Evolutionary conservation across 2,797 vertebrate genomes (phyloP).

Genomic region (Thripadectes ignobilis): DNA sequence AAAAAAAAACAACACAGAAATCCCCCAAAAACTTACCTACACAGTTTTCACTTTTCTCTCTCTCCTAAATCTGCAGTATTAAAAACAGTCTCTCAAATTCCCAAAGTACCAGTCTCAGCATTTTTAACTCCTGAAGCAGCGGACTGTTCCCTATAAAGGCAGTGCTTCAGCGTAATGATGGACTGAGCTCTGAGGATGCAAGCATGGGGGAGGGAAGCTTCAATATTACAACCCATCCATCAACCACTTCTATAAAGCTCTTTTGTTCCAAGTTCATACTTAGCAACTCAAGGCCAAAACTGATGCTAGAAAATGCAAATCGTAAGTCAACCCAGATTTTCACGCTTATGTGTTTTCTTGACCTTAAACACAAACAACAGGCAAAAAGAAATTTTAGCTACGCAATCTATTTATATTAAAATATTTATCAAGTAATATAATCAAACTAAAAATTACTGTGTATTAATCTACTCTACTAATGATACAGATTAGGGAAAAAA

Average conservation of each 20-base stretch:
- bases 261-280: slow-evolving; percentile 48
- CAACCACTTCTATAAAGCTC: slow-evolving; percentile 30
- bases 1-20: neutral
- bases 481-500: neutral
- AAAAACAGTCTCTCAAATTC: neutral
- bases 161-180: neutral
- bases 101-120: neutral
- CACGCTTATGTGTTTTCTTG: neutral
- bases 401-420: neutral
- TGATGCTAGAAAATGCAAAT: slow-evolving; percentile 35
- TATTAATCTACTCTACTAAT: neutral
- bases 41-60: neutral
- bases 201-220: slow-evolving; percentile 10
- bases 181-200: neutral
- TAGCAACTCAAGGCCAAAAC: slow-evolving; percentile 37
- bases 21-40: neutral
- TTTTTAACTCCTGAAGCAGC: neutral
- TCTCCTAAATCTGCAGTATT: neutral
- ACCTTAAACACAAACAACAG: neutral
- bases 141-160: neutral
- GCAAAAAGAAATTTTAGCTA: neutral
- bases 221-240: slow-evolving; percentile 52
- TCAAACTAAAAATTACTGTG: neutral
- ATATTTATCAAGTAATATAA: neutral
- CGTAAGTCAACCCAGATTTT: neutral